Evolutionary conservation across 92 coral and sea anemone genomes (phyloP).

Genomic region (Porites lobata): DNA sequence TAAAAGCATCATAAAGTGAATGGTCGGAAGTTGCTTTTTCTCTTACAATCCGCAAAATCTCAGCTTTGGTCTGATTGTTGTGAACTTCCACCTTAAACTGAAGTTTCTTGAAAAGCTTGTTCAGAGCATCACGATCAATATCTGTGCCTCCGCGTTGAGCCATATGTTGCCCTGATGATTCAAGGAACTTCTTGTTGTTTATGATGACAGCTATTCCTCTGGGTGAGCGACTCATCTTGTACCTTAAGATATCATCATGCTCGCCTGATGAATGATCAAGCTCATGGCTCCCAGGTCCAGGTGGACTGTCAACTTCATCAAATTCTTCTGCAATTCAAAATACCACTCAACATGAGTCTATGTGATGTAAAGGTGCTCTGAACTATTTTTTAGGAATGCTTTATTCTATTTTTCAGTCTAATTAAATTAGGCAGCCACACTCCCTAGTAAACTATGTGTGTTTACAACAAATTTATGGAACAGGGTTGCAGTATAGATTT

Average conservation of each 20-base stretch:
- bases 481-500: too few relatives aligned
- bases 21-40: conserved; percentile 44
- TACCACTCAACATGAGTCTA: background rate
- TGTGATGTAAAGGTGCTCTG: background rate
- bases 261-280: background rate
- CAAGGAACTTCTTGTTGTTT: conserved; percentile 76
- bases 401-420: too few relatives aligned
- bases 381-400: too few relatives aligned
- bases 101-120: conserved; percentile 61
- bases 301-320: background rate
- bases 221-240: conserved; percentile 80
- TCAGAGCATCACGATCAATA: conserved; percentile 84
- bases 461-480: too few relatives aligned
- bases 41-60: conserved; percentile 57
- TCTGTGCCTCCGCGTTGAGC: conserved; percentile 86
- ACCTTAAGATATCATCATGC: conserved; percentile 11
- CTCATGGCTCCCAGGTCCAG: background rate
- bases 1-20: conserved; percentile 75
- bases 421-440: too few relatives aligned
- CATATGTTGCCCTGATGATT: conserved; percentile 73
- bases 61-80: conserved; percentile 69
- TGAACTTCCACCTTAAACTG: conserved; percentile 69
- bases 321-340: background rate
- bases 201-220: conserved; percentile 86
- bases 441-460: too few relatives aligned